Conservation (phyloP, 1,140 invertebrate species). For the Brachionus asplanchnoidis region DNA sequence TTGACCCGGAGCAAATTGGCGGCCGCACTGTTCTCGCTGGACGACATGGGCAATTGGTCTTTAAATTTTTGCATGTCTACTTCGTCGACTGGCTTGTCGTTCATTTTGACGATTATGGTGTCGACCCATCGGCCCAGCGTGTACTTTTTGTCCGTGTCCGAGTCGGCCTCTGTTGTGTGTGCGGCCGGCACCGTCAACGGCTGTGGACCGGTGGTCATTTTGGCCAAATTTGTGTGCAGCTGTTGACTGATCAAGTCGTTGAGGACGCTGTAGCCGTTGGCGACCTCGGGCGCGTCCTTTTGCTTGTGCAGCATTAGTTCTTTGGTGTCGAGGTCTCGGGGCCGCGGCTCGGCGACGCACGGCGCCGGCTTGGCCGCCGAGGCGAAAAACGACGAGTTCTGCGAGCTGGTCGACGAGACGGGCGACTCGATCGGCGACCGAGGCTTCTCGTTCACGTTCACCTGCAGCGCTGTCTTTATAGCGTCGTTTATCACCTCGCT, state of each 20-base stretch:
- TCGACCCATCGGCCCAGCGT: constrained; percentile 27
- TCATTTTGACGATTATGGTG: constrained; percentile 37
- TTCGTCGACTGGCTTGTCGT: constrained; percentile 18
- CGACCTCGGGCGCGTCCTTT: background rate
- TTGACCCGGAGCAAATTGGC: background rate
- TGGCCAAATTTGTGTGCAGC: background rate
- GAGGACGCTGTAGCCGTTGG: background rate
- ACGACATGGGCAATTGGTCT: constrained; percentile 23
- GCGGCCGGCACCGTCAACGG: too few species aligned
- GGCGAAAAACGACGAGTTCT: background rate
- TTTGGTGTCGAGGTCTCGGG: background rate
- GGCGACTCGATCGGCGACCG: background rate
- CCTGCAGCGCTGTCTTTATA: background rate
- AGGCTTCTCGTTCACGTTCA: background rate
- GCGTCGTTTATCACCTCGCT: constrained; percentile 18
- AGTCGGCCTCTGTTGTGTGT: background rate
- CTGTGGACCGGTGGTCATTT: background rate
- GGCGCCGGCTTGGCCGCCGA: background rate
- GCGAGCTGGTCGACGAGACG: background rate
- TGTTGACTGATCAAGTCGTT: background rate
- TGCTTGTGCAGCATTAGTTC: background rate
- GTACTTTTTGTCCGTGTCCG: background rate
- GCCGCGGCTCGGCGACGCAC: too few species aligned
- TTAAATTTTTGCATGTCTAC: constrained; percentile 16
- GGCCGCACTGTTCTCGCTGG: background rate